Conservation (phyloP, 2,797 vertebrate genomes). For the Aphelocoma californica region DNA sequence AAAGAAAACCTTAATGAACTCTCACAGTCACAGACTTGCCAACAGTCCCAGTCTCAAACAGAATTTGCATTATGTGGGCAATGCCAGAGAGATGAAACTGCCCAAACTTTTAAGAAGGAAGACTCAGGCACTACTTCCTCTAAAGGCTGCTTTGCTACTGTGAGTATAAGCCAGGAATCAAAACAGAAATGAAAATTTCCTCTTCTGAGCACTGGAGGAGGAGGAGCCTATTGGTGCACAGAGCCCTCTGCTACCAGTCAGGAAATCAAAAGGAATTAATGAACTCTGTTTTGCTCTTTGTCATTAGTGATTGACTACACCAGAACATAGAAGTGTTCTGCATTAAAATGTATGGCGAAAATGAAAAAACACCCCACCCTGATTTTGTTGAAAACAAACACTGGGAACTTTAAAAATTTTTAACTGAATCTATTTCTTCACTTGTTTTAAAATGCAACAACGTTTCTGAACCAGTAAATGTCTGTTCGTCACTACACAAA, state of each 20-base stretch:
- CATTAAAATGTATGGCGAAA: background rate
- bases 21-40: background rate
- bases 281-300: background rate
- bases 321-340: background rate
- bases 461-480: rapidly evolving
- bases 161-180: background rate
- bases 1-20: background rate
- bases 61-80: background rate
- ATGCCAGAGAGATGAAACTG: background rate
- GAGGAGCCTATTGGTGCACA: background rate
- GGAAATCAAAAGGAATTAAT: background rate
- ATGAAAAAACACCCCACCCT: rapidly evolving
- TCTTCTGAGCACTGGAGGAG: background rate
- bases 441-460: background rate
- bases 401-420: background rate
- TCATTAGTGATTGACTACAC: background rate
- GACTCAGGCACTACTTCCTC: background rate
- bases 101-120: background rate
- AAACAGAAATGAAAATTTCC: background rate
- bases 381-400: background rate
- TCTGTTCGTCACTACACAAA: background rate
- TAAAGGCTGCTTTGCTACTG: background rate
- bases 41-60: background rate
- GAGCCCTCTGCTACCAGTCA: background rate
- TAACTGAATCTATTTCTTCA: background rate